Evolutionary conservation across 2,888 invertebrate genomes (phyloP), one percentile per base, ranked within the genome.

Genomic region (Drosophila subquinaria): DNA sequence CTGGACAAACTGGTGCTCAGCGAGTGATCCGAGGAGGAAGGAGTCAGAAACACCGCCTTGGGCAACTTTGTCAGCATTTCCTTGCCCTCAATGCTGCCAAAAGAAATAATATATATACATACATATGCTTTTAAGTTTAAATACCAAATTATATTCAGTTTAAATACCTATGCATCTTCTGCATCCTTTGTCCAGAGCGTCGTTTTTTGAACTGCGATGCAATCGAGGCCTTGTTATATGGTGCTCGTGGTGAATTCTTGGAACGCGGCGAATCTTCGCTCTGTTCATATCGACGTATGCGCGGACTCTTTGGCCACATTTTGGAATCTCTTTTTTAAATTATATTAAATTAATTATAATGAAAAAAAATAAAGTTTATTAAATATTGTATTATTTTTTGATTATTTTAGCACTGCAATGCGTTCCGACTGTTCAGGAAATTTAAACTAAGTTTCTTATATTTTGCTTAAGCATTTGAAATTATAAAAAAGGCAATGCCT

Each of bases 1-100:
- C 48, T 55, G 0, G 82, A 69, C 2, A 52, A 8, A 51, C 67
- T 77, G 10, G 79, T 68, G 13, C 72, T 61, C 0, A 90, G 15
- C 4, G 89, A 88, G 10, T 73, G 69, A 11, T 79, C 73, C 27
- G 91, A 89, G 0, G 90, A 83, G 5, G 90, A 90, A 3, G 88
- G 89, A 1, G 90, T 85, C 6, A 89, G 69, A 8, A 76, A 15
- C 2, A 76, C 42, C 0, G 76, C 42, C 15, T 80, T 69, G 3
- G 84, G 76, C 36, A 79, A 67, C 33, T 56, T 68, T 1, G 74
- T 10, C 8, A 67, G 17, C 30, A 67, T 57, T 9, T 73, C 57
- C 50, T 74, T 73, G n/a, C 65, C 64, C 9, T 69, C 68, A 2
- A 43, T 20, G 51, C 90, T 75, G 30, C 0, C 9, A 42, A 23